Conservation (phyloP, 1,140 invertebrate species). For the Drosophila kikkawai region DNA sequence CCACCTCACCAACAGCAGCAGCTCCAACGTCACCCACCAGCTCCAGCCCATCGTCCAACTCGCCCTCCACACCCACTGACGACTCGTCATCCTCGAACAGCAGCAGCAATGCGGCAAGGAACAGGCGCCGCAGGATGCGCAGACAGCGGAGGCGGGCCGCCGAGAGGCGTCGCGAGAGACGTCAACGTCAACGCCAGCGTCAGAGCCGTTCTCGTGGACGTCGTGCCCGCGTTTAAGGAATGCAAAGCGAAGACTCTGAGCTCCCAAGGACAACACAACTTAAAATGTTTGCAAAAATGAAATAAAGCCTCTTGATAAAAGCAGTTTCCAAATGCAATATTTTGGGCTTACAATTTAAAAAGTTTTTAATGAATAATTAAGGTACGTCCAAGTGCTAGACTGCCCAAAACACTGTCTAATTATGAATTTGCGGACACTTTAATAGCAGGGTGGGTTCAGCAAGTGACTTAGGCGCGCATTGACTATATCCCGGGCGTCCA, state of each 20-base stretch:
- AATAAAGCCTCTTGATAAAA: background rate
- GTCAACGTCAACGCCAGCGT: background rate
- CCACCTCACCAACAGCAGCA: background rate
- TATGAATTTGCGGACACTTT: background rate
- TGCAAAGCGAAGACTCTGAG: background rate
- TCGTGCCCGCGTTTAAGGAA: background rate
- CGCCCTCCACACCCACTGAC: background rate
- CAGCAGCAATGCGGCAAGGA: background rate
- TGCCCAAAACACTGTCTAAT: background rate
- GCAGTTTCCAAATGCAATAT: background rate
- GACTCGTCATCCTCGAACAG: conserved; percentile 1
- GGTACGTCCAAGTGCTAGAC: background rate
- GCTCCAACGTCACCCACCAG: background rate
- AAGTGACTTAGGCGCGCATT: conserved; percentile 44
- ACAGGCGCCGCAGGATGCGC: background rate
- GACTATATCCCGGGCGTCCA: conserved; percentile 14
- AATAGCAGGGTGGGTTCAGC: conserved; percentile 64
- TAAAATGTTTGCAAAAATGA: background rate
- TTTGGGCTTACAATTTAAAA: background rate
- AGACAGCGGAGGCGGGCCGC: background rate
- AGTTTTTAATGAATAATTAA: background rate
- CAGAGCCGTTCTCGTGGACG: background rate
- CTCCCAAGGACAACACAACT: background rate
- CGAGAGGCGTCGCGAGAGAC: background rate
- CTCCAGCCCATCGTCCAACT: background rate